A percentile compares a stretch with the other conserved stretches of the same genome.
phyloP scores from a whole-genome alignment of 2,797 vertebrate genomes.

The Malacoraja senta region DNA sequence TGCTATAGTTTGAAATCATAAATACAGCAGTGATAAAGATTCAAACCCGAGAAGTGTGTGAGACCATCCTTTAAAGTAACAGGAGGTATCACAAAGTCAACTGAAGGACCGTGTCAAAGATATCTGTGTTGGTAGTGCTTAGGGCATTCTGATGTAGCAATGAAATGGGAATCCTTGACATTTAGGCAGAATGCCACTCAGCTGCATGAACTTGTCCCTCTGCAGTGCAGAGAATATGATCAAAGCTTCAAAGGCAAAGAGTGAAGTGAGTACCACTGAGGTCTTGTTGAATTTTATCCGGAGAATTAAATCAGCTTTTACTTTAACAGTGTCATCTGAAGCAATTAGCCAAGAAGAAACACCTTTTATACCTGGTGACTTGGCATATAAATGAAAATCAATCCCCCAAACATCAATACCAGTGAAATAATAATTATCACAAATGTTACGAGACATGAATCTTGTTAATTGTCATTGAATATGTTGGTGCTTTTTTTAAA shows the following conservation, averaged over 20 bases:
- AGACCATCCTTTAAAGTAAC: not conserved
- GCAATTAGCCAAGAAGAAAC: constrained; percentile 8
- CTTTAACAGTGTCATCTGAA: not conserved
- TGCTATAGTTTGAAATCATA: not conserved
- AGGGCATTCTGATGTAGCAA: not conserved
- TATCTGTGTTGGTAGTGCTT: not conserved
- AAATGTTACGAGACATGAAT: not conserved
- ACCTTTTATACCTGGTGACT: not conserved
- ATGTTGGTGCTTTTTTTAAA: not conserved
- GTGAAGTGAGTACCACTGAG: not conserved
- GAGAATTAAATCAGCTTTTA: not conserved
- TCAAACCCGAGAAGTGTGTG: not conserved
- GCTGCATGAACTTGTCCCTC: no score
- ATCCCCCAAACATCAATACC: not conserved
- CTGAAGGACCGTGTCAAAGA: not conserved
- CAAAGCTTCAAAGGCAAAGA: not conserved
- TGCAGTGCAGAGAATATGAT: not conserved
- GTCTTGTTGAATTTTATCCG: not conserved
- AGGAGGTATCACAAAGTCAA: not conserved
- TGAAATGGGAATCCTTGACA: not conserved
- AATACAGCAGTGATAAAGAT: not conserved
- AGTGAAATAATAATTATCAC: not conserved
- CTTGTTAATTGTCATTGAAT: not conserved
- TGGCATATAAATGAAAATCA: constrained; percentile 8
- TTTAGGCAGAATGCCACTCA: not conserved